Conservation (phyloP, 2,888 invertebrate genomes). For the Pseudococcus viburni region DNA sequence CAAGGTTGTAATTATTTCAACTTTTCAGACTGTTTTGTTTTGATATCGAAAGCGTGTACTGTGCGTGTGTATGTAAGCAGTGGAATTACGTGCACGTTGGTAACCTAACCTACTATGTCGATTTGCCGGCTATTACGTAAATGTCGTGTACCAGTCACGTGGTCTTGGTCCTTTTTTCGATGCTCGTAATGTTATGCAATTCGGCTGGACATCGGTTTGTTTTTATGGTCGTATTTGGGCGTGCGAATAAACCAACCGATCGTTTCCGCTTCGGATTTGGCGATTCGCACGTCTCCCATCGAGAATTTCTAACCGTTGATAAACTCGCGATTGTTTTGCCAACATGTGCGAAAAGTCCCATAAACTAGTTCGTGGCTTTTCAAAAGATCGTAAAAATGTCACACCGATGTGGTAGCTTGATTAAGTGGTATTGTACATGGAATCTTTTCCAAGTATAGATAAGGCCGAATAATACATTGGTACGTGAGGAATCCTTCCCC, state of each 20-base stretch:
- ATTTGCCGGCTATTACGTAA: neutral
- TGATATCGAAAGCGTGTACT: conserved; percentile 28
- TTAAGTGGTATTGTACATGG: conserved; percentile 27
- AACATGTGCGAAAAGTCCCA: neutral
- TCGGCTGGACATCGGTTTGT: neutral
- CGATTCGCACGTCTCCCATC: neutral
- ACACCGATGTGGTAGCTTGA: neutral
- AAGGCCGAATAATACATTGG: neutral
- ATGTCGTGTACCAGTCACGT: conserved; percentile 16
- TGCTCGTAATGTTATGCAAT: neutral
- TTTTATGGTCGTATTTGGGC: neutral
- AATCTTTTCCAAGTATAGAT: neutral
- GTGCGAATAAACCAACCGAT: neutral
- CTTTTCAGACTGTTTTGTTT: conserved; percentile 34
- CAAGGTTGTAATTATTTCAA: conserved; percentile 53
- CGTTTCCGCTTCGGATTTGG: neutral
- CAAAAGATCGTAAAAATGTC: conserved; percentile 22
- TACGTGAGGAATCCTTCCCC: neutral
- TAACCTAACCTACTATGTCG: neutral
- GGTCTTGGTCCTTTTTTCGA: neutral
- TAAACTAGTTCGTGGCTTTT: neutral
- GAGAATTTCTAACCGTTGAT: neutral
- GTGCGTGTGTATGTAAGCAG: neutral
- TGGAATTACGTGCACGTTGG: conserved; percentile 16
- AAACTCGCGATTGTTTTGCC: neutral